Conservation (phyloP, 2,888 invertebrate species). For the Ferrisia virgata region DNA sequence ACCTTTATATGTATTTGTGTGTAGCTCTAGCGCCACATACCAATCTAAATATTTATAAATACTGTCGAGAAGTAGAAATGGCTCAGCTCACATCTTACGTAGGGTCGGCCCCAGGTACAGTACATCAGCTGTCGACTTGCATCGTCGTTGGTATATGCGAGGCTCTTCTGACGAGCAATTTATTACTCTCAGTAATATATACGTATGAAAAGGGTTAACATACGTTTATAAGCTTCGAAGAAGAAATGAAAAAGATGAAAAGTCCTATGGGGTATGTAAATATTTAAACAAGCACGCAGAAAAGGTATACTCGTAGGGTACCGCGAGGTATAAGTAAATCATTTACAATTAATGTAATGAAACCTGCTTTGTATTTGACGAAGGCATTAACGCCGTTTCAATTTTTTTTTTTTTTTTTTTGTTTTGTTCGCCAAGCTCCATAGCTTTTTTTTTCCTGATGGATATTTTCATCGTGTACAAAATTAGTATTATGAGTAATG, state of each 20-base stretch:
- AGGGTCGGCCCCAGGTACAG: no score
- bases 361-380: constrained; percentile 1
- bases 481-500: background rate
- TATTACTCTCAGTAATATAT: background rate
- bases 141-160: background rate
- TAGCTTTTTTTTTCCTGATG: background rate
- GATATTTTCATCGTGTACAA: background rate
- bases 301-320: background rate
- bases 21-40: no score
- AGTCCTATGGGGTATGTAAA: constrained; percentile 9
- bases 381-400: background rate
- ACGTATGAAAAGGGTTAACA: background rate
- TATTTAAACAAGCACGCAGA: background rate
- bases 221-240: background rate
- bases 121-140: background rate
- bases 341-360: constrained; percentile 5
- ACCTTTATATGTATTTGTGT: no score
- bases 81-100: no score
- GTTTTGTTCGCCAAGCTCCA: background rate
- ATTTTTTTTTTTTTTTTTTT: background rate
- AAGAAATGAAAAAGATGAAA: constrained; percentile 4
- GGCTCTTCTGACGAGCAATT: background rate
- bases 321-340: background rate
- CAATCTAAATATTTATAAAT: background rate
- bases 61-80: background rate